Percentiles rank a stretch among this genome's conserved stretches.
phyloP scores from a whole-genome alignment of 2,888 invertebrate genomes.

The Neoitamus cyanurus region DNA sequence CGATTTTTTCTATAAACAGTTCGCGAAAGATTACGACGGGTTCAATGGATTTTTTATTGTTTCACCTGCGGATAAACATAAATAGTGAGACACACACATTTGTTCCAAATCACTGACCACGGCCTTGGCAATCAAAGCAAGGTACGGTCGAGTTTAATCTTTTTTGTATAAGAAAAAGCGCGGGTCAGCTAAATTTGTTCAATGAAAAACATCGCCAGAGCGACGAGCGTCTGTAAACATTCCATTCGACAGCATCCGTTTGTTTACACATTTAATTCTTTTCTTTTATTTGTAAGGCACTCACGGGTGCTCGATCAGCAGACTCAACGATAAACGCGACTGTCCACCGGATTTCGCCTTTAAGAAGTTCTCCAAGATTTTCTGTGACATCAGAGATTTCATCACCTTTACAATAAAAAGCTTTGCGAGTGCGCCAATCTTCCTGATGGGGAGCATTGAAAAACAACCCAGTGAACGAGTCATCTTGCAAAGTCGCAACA shows the following conservation, averaged over 20 bases:
- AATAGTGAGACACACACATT: not conserved
- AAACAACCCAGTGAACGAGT: not conserved
- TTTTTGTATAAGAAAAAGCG: not conserved
- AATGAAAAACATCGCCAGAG: not conserved
- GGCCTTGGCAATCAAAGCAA: not conserved
- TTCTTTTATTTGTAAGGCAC: not conserved
- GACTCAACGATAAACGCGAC: not conserved
- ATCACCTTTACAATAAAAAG: not conserved
- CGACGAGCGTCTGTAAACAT: not conserved
- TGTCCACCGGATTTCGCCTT: not conserved
- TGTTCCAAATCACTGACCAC: not conserved
- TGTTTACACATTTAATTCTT: constrained; percentile 11
- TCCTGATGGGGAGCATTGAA: not conserved
- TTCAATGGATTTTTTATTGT: not conserved
- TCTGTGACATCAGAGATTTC: too few relatives aligned
- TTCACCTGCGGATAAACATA: not conserved
- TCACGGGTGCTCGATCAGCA: not conserved
- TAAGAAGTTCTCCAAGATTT: not conserved
- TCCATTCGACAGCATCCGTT: not conserved
- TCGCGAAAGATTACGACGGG: not conserved
- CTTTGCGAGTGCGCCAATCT: not conserved
- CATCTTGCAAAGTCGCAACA: not conserved
- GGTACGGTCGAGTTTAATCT: not conserved
- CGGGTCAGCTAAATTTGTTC: not conserved
- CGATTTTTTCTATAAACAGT: too few relatives aligned